A percentile compares a stretch with the other conserved stretches of the same genome.
These are phyloP conservation scores for Hirtodrosophila duncani DNA, from an alignment of 2,888 invertebrate genomes.

Conservation along the genomic window DNA sequence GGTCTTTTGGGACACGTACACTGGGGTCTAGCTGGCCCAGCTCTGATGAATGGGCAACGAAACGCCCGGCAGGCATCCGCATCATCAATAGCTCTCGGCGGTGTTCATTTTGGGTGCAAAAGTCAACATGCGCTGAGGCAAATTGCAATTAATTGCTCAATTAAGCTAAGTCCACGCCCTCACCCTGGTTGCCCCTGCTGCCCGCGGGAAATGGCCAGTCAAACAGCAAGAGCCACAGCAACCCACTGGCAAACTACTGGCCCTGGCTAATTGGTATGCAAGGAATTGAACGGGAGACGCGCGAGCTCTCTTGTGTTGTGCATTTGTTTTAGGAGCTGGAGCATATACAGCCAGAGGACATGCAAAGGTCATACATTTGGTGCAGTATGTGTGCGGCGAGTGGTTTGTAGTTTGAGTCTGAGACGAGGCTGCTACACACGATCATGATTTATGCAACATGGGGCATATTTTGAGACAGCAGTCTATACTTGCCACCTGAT, in stretches of 20 bases:
- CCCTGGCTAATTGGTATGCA: constrained; percentile 15
- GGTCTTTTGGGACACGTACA: no score
- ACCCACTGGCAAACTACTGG: neutral
- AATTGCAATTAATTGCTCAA: constrained; percentile 60
- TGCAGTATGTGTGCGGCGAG: neutral
- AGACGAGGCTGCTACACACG: neutral
- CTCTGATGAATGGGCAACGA: no score
- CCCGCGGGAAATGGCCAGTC: no score
- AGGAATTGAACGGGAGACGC: constrained; percentile 9
- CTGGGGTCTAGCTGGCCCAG: no score
- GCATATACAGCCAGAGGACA: neutral
- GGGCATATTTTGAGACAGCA: constrained; percentile 7
- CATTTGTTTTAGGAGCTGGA: constrained; percentile 1
- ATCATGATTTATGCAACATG: constrained; percentile 15
- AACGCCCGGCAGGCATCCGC: no score
- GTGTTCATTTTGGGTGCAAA: no score
- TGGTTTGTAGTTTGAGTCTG: neutral
- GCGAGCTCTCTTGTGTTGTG: constrained; percentile 3
- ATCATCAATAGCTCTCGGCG: no score
- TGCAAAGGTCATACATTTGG: no score
- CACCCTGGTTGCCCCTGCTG: neutral
- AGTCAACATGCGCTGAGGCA: constrained; percentile 35
- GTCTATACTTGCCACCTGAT: constrained; percentile 6
- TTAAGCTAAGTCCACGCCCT: constrained; percentile 33
- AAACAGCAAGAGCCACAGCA: no score